phyloP scores from a whole-genome alignment of 2,113 vertebrate species.

The Ptyas mucosa region DNA sequence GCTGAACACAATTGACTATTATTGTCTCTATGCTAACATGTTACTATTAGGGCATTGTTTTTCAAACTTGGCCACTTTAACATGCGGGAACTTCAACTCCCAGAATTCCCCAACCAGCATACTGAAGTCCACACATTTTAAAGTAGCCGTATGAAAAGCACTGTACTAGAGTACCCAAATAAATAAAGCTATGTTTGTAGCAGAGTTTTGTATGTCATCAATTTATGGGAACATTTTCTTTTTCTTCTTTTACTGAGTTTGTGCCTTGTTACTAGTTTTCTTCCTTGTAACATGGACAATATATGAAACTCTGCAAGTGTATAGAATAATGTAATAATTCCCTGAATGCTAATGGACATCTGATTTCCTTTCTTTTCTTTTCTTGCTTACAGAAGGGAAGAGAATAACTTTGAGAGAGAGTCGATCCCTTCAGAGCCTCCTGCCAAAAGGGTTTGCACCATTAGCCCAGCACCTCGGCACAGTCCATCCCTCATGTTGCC shows the following conservation, averaged over 20 bases:
- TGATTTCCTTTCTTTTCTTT: not conserved
- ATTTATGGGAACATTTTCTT: not conserved
- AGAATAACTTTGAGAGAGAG: conserved; percentile 89
- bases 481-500: conserved; percentile 90
- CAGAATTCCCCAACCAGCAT: not conserved
- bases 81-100: not conserved
- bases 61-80: not conserved
- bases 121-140: not conserved
- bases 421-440: conserved; percentile 82
- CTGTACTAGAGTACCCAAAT: not conserved
- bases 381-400: conserved; percentile 77
- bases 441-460: conserved; percentile 93
- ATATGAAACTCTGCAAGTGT: not conserved
- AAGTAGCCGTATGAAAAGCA: not conserved
- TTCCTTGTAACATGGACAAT: not conserved
- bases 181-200: not conserved
- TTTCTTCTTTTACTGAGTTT: not conserved
- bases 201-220: not conserved
- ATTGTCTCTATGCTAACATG: not conserved
- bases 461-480: conserved; percentile 94
- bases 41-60: not conserved
- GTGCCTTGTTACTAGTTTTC: not conserved
- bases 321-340: accelerated
- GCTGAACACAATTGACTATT: not conserved
- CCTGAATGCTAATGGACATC: not conserved